Base-by-base conservation (phyloP, 64 coral and sea anemone genomes). In the Anthopleura sola region DNA sequence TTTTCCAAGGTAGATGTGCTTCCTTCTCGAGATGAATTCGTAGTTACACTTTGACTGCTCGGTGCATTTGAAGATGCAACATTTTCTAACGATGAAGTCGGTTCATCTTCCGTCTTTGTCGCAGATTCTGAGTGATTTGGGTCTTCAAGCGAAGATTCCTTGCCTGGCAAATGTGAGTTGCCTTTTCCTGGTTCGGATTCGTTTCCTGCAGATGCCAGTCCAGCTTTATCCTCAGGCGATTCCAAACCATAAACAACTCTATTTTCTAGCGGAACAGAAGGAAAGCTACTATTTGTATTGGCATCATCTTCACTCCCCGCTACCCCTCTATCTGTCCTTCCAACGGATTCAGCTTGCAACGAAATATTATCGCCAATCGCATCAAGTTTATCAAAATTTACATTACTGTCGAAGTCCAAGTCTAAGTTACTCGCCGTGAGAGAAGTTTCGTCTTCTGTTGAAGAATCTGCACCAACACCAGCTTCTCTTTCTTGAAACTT, bases 391-490 rank as follows among this genome's bases (percentile, higher is more conserved):
- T 48, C 64, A 21, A 91, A 60, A 23, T 85, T 91, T 26, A 85
- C 13, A 20, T 62, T 64, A 24, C 83, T 86, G 33, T 97, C 91
- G 17, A 97, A 77, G 54, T 97, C 94, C 20, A 97, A 86, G 82
- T 97, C 94, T 29, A 97, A 90, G 46, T 92, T 92, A 37, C 94
- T 97, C 23, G 87, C 87, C 60, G 87, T 69, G 36, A 97, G 84
- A 31, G 94, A 97, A 1, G 90, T 49, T n/a, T 97, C 89, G 33
- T 91, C 89, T 44, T 86, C 94, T 18, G 84, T 86, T 15, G 90
- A 92, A 2, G 94, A 97, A 37, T 97, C 94, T 15, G 94, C 94
- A 24, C 94, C 94, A 15, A 97, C 94, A 71, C 94, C 94, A 55
- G 87, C 82, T 36, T 86, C 94, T 68, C 90, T 76, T 75, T 88